Evolutionary conservation across 1,140 invertebrate species (phyloP), one percentile per base, ranked within the genome.

Genomic region (Neoseiulus cucumeris): DNA sequence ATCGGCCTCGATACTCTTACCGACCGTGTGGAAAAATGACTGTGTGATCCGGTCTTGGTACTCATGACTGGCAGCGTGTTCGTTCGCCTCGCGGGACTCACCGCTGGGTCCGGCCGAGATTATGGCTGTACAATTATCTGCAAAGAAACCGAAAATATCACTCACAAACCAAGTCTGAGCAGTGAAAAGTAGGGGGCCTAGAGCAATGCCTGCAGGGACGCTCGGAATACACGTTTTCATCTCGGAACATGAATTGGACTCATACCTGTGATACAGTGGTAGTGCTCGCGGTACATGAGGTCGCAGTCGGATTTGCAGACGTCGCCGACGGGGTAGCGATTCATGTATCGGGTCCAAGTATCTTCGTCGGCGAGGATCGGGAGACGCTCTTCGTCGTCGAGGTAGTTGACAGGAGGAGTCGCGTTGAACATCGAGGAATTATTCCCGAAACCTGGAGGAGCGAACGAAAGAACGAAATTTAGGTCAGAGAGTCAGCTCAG

Each of bases 21-120:
- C 80, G 42, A 80, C 80, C 1, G 79, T 81, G 47, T 79, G 81
- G 74, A 86, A 91, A 71, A 85, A 87, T 1, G 84, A 82, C 29
- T 89, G 86, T 0, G 85, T 88, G 33, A 91, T 84, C 68, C 86
- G 82, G 69, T 88, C 86, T 72, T 91, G 88, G 44, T 87, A 83
- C 69, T 89, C 87, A 75, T 92, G 88, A 68, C 87, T 85, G 67
- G 51, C 51, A 17, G 51, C 51, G 22, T 59, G 51, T 33, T 45
- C 29, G 44, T 69, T 44, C 18, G 42, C 59, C 9, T 67, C 20
- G n/a, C 25, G 42, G 7, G 30, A 66, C 59, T 33, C 51, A 39
- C 42, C 51, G 30, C 59, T 66, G 17, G 42, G 29, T n/a, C 42
- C 45, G 25, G 51, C 51, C 51, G 25, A 33, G 70, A 59, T 59